Evolutionary conservation across 2,113 vertebrate species (phyloP).

Genomic region (Silurus asotus): DNA sequence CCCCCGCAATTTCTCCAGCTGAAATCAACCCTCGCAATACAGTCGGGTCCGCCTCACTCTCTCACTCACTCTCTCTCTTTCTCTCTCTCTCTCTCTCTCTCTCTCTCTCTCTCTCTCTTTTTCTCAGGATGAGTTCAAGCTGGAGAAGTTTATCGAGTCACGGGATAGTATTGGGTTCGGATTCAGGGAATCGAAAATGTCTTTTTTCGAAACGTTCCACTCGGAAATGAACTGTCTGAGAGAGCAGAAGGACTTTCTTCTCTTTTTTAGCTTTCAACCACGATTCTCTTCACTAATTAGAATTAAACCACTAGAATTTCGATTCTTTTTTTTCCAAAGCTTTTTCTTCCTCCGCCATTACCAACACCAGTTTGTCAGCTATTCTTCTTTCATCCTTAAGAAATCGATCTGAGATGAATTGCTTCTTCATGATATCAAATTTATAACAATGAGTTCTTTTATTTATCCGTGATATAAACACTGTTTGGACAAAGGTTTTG

Average conservation of each 20-base stretch:
- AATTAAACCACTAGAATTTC: no score
- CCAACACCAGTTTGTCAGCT: no score
- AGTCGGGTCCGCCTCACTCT: background rate
- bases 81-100: background rate
- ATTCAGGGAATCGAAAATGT: background rate
- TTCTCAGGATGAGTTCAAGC: background rate
- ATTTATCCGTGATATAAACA: no score
- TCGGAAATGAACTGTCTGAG: background rate
- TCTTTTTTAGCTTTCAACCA: no score
- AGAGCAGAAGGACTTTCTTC: background rate
- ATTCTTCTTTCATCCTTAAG: no score
- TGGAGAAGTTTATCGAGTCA: background rate
- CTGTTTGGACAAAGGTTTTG: no score
- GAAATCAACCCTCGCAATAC: background rate
- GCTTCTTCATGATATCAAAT: no score
- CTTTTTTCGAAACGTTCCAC: background rate
- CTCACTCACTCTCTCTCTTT: background rate
- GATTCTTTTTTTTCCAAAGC: no score
- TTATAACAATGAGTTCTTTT: no score
- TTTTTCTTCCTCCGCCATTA: no score
- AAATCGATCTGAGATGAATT: no score
- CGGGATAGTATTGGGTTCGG: background rate
- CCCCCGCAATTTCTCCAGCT: conserved; percentile 12
- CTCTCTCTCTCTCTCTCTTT: background rate
- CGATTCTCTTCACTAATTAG: no score